Base-by-base conservation (phyloP, 23 tunicate species). In the Clavelina lepadiformis region DNA sequence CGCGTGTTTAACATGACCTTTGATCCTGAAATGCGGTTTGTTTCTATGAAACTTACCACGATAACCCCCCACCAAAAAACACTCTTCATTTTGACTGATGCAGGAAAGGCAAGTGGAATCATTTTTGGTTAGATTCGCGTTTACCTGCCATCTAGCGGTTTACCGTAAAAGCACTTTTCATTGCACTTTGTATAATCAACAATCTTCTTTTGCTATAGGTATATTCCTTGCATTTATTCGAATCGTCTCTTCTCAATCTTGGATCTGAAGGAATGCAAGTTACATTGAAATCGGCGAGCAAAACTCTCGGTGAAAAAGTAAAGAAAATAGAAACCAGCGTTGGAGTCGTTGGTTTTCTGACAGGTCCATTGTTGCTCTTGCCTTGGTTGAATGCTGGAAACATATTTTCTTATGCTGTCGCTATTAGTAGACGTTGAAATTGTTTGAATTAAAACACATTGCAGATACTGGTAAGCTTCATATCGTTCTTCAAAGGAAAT, bases 221-320 rank as follows among this genome's bases (percentile, higher is more conserved):
- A 35, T 89, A 89, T 44, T 81, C 97, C 6, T 54, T 89, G 26
- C 91, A 89, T 52, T 46, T 89, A 21, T 81, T 64, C 47, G 97
- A 89, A 55, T 77, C 97, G 0, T 89, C 97, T 2, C 79, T 89
- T 1, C 74, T 89, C 51, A 89, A 89, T 56, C 80, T 89, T 31
- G 97, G 97, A 8, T 70, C 97, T 8, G 97, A 89, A 69, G 97
- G 97, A 13, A 89, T 89, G 74, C 97, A 89, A 69, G 97, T 89
- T 1, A 89, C 87, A 28, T 50, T 89, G 34, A 89, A 89, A 56
- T 89, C 97, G 1, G 97, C 83, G 15, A 82, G 91, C 54, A 89
- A 89, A 64, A 59, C 58, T 23, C 35, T 89, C 24, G 97, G 97
- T n/a, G 97, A 89, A 37, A 89, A 81, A 75, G 91, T 89, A 7